A percentile compares a stretch with the other conserved stretches of the same genome.
These are phyloP conservation scores for Anniella stebbinsi DNA, from an alignment of 2,797 vertebrate genomes.

Conservation along the genomic window DNA sequence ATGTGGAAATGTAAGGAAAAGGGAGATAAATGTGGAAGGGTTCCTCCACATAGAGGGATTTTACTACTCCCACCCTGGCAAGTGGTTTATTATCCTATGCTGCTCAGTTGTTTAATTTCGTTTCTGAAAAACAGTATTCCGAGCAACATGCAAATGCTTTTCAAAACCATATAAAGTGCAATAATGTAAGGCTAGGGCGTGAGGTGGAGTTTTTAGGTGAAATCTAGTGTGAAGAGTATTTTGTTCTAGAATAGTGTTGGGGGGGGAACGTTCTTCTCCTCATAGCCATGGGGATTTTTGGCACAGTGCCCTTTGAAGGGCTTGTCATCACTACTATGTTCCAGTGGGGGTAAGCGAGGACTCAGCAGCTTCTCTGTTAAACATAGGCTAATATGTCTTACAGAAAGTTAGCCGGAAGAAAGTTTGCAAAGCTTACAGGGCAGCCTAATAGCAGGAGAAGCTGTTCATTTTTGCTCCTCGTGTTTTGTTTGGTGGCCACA, in stretches of 20 bases:
- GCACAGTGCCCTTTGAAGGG: not conserved
- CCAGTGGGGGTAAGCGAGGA: not conserved
- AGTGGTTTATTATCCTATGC: not conserved
- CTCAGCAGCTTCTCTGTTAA: not conserved
- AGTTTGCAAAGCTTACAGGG: not conserved
- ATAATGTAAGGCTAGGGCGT: not conserved
- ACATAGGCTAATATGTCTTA: not conserved
- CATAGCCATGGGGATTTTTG: not conserved
- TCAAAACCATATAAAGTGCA: not conserved
- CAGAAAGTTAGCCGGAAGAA: not conserved
- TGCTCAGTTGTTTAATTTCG: not conserved
- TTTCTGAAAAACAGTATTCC: not conserved
- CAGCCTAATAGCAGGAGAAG: not conserved
- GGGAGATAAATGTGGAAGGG: not conserved
- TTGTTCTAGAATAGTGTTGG: not conserved
- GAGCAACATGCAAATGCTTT: not conserved
- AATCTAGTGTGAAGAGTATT: not conserved
- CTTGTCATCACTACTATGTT: not conserved
- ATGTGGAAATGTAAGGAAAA: not conserved
- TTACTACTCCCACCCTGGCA: not conserved
- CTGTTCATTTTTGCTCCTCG: not conserved
- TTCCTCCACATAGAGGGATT: not conserved
- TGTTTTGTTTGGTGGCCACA: not conserved
- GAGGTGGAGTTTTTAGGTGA: too few species aligned
- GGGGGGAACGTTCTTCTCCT: not conserved